Evolutionary conservation across 92 coral and sea anemone species (phyloP).

Genomic region (Epizoanthus stellaris): DNA sequence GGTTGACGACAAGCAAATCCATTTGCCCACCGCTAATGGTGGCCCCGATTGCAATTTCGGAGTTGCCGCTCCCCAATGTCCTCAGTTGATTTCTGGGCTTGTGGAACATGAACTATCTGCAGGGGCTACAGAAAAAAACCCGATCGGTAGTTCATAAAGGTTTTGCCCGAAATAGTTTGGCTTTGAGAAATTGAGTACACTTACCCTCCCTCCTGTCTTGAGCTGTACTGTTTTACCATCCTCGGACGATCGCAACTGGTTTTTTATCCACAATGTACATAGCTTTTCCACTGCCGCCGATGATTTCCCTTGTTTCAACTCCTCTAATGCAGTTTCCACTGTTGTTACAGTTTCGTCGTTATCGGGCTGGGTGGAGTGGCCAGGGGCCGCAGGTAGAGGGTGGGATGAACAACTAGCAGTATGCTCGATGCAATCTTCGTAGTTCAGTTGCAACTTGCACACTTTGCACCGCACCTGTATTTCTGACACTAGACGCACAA

Average conservation of each 20-base stretch:
- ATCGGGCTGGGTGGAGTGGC: neutral
- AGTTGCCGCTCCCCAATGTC: constrained; percentile 21
- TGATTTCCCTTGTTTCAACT: neutral
- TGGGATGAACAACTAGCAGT: neutral
- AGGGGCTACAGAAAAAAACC: constrained; percentile 2
- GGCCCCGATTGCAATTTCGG: constrained; percentile 14
- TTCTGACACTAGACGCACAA: constrained; percentile 26
- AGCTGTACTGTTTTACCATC: constrained; percentile 46
- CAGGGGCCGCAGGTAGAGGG: neutral
- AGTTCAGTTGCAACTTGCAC: constrained; percentile 43
- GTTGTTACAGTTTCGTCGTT: neutral
- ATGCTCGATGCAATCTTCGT: constrained; percentile 7
- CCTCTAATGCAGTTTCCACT: neutral
- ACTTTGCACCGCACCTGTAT: constrained; percentile 26
- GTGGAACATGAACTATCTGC: constrained; percentile 29
- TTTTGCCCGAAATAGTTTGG: neutral
- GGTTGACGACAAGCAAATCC: constrained; percentile 24
- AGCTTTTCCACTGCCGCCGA: constrained; percentile 15
- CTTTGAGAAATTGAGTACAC: constrained; percentile 24
- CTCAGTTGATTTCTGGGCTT: constrained; percentile 11
- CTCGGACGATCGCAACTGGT: constrained; percentile 9
- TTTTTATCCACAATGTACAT: constrained; percentile 27
- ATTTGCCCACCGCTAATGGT: constrained; percentile 39
- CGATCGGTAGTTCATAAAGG: too few species aligned
- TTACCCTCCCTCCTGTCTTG: constrained; percentile 31